Conservation (phyloP, 2,797 vertebrate species). For the Urocyon cinereoargenteus region DNA sequence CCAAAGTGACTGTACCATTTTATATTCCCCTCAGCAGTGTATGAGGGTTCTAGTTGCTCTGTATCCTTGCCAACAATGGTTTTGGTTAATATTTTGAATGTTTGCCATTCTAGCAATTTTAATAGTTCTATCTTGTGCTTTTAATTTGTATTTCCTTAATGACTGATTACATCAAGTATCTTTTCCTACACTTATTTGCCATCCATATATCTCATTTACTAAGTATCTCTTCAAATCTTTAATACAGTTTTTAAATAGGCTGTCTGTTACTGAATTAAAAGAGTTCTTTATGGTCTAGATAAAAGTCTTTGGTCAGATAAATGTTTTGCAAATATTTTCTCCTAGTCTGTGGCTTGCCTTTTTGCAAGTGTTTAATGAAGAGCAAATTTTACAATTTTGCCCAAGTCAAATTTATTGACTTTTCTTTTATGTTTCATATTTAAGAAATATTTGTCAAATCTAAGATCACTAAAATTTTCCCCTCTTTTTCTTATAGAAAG, state of each 20-base stretch:
- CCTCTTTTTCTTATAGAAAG: not conserved
- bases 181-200: not conserved
- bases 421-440: not conserved
- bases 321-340: slow-evolving; percentile 27
- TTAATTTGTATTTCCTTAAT: slow-evolving; percentile 24
- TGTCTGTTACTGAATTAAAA: not conserved
- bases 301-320: not conserved
- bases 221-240: not conserved
- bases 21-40: not conserved
- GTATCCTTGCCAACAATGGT: not conserved
- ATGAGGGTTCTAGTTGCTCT: not conserved
- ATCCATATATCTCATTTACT: slow-evolving; percentile 3
- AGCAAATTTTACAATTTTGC: not conserved
- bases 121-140: not conserved
- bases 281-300: not conserved
- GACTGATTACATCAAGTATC: not conserved
- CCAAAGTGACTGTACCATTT: not conserved
- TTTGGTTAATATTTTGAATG: not conserved
- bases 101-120: not conserved
- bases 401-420: not conserved
- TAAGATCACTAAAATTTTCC: not conserved
- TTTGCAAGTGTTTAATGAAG: not conserved
- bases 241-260: not conserved
- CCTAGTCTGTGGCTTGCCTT: not conserved
- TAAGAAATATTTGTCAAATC: slow-evolving; percentile 12